Conservation (phyloP, 2,113 vertebrate genomes). For the Scartelaos histophorus region DNA sequence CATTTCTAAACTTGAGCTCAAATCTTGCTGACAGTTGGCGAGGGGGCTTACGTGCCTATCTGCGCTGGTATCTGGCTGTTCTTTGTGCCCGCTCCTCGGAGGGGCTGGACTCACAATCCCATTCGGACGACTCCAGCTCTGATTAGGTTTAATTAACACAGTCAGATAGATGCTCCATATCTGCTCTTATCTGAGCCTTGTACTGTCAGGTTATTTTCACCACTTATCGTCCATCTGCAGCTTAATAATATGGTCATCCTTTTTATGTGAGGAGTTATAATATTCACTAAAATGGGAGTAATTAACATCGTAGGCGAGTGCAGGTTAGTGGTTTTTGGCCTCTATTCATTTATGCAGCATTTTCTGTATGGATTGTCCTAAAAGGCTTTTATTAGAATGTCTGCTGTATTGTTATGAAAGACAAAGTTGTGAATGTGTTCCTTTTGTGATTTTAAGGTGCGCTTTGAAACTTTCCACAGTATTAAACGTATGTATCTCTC, state of each 20-base stretch:
- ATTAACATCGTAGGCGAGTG: conserved; percentile 16
- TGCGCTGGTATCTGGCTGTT: conserved; percentile 25
- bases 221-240: conserved; percentile 37
- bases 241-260: conserved; percentile 34
- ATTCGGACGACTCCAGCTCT: conserved; percentile 40
- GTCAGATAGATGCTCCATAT: conserved; percentile 50
- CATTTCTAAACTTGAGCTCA: conserved; percentile 26
- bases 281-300: conserved; percentile 24
- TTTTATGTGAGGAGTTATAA: conserved; percentile 27
- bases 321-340: conserved; percentile 1
- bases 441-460: neutral
- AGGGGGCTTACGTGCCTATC: conserved; percentile 12
- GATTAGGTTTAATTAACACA: conserved; percentile 66
- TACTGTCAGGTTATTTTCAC: conserved; percentile 50
- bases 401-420: neutral
- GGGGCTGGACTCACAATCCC: conserved; percentile 37
- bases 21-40: conserved; percentile 26
- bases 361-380: neutral
- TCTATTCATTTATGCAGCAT: neutral
- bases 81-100: conserved; percentile 39
- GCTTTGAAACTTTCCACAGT: too few species aligned
- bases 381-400: neutral
- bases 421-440: neutral
- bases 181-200: conserved; percentile 46
- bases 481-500: too few species aligned